Percentiles rank a stretch among this genome's conserved stretches.
Evolutionary conservation across 2,888 invertebrate species (phyloP).

Genomic region (Nomada ferruginata): DNA sequence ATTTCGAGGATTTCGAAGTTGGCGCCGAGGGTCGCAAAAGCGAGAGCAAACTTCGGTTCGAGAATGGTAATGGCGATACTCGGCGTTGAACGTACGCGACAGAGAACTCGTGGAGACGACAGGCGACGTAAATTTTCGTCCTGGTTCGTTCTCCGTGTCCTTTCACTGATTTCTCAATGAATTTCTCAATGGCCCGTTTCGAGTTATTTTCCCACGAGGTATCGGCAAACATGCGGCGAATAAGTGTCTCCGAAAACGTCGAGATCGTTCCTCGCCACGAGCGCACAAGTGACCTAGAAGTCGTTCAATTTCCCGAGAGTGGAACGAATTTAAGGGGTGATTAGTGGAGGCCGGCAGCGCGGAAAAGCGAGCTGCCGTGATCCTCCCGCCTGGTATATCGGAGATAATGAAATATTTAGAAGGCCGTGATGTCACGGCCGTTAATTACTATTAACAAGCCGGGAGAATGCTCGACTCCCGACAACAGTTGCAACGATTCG

Average conservation of each 20-base stretch:
- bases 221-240: not conserved
- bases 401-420: slow-evolving; percentile 72
- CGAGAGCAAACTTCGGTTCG: not conserved
- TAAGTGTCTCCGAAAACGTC: slow-evolving; percentile 4
- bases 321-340: slow-evolving; percentile 66
- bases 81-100: not conserved
- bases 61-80: not conserved
- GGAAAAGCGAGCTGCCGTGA: slow-evolving; percentile 51
- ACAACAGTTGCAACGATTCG: slow-evolving; percentile 38
- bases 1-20: slow-evolving; percentile 33
- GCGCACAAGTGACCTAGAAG: slow-evolving; percentile 28
- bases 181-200: too few relatives aligned
- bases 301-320: slow-evolving; percentile 56
- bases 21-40: slow-evolving; percentile 11
- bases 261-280: slow-evolving; percentile 49
- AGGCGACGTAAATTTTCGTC: too few relatives aligned
- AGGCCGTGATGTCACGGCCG: slow-evolving; percentile 66
- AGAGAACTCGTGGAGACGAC: not conserved
- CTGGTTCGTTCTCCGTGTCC: too few relatives aligned
- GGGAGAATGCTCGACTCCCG: slow-evolving; percentile 12
- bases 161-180: too few relatives aligned
- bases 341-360: slow-evolving; percentile 58
- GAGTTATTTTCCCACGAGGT: not conserved
- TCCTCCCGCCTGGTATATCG: slow-evolving; percentile 25
- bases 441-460: slow-evolving; percentile 74